These are phyloP conservation scores for Aplodontia rufa DNA, from an alignment of 2,113 vertebrate genomes.

Conservation along the genomic window DNA sequence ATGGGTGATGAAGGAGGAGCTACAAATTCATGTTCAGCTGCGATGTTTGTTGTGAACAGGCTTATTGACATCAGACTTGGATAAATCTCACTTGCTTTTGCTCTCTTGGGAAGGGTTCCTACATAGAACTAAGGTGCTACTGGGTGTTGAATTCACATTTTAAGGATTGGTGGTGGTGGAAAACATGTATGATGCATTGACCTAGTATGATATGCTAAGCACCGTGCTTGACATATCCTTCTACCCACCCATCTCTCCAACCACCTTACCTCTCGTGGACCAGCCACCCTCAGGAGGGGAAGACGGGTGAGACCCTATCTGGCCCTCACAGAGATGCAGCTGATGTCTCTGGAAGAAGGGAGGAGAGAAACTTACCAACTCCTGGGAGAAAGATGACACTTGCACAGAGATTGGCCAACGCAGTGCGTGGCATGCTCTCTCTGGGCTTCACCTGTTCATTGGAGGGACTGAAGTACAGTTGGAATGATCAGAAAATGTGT, in stretches of 20 bases:
- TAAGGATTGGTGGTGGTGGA: neutral
- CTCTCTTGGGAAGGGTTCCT: neutral
- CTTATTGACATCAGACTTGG: neutral
- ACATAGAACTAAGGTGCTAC: neutral
- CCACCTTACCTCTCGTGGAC: neutral
- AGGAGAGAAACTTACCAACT: neutral
- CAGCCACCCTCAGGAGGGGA: neutral
- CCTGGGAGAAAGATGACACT: neutral
- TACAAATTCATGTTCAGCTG: neutral
- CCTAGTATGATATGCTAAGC: neutral
- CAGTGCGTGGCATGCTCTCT: neutral
- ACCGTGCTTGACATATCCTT: neutral
- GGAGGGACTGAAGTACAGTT: neutral
- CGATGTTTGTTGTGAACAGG: neutral
- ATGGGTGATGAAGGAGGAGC: neutral
- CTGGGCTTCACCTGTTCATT: neutral
- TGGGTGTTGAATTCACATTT: neutral
- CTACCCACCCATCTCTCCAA: neutral
- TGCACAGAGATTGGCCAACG: neutral
- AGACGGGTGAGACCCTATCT: neutral
- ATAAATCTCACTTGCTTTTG: slow-evolving; percentile 1
- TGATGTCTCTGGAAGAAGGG: neutral
- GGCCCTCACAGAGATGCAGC: neutral
- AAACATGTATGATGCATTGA: neutral
- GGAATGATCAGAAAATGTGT: neutral